Evolutionary conservation across 2,113 vertebrate genomes (phyloP), one percentile per base, ranked within the genome.

Genomic region (Chrysochloris asiatica): DNA sequence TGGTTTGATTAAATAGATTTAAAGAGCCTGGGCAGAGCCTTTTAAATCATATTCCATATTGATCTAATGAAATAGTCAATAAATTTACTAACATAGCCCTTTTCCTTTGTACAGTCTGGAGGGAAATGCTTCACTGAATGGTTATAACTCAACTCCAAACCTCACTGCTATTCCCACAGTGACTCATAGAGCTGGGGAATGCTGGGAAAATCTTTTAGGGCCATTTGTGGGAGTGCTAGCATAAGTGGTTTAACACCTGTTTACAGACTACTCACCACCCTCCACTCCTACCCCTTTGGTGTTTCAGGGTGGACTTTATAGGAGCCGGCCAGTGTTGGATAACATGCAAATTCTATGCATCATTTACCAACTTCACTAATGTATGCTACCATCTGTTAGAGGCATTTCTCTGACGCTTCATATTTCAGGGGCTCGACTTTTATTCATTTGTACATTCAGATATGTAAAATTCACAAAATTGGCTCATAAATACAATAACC

Each of bases 1-100:
- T 98, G 98, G 97, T 97, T 98, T 98, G 98, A 98, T 98, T 98
- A 98, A 98, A 97, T 98, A 98, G 97, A 98, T 98, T 98, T 98
- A 98, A 98, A 98, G 98, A 97, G 98, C 97, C 96, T 77, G 80
- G 90, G 97, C 95, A 98, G 96, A 97, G 95, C 90, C 96, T 97
- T 96, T 97, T 98, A 98, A 98, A 98, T 98, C 98, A 98, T 98
- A 97, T 97, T 96, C 96, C 95, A 89, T 98, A 98, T 98, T 98
- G 98, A 98, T 98, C 98, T 98, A 98, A 98, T 98, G 97, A 98
- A 98, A 98, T 98, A 98, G 97, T 98, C 98, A 97, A 98, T 98
- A 98, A 98, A 98, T 98, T 98, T 98, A 97, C 98, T 97, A 98
- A 98, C 98, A 97, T 95, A 97, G 96, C 96, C 97, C 96, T 97